These are phyloP conservation scores for Melikaiella ostensackeni DNA, from an alignment of 2,888 invertebrate genomes.

Conservation along the genomic window DNA sequence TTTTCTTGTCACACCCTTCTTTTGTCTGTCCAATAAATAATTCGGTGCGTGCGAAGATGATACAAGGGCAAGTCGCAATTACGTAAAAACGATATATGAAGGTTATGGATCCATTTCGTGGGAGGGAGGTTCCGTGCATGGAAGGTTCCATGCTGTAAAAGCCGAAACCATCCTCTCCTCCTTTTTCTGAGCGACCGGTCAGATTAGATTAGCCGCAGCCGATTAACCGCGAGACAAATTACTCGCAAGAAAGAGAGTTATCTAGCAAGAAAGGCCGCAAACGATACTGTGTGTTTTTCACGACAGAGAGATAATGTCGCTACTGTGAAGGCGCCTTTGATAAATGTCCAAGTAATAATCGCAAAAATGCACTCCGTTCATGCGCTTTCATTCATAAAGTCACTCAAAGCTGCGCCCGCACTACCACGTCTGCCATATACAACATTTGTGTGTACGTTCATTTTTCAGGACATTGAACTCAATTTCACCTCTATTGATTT, in stretches of 20 bases:
- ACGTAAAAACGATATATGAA: background rate
- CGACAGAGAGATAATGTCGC: background rate
- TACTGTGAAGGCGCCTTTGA: slow-evolving; percentile 10
- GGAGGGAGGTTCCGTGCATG: background rate
- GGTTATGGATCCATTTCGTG: slow-evolving; percentile 3
- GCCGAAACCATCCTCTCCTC: slow-evolving; percentile 13
- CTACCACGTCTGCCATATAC: background rate
- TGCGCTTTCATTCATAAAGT: slow-evolving; percentile 20
- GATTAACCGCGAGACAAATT: slow-evolving; percentile 52
- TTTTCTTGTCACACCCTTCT: background rate
- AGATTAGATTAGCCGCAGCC: slow-evolving; percentile 50
- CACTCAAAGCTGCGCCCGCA: background rate
- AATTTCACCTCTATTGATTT: background rate
- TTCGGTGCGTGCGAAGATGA: background rate
- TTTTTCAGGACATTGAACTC: background rate
- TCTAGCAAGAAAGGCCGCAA: background rate
- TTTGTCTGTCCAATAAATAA: slow-evolving; percentile 7
- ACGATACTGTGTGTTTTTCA: background rate
- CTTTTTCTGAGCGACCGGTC: slow-evolving; percentile 48
- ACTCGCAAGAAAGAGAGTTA: slow-evolving; percentile 41
- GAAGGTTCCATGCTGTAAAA: background rate
- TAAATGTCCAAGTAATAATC: slow-evolving; percentile 32
- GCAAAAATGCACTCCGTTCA: slow-evolving; percentile 48
- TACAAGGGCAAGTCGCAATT: background rate
- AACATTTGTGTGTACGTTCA: background rate